Percentiles rank a stretch among this genome's conserved stretches.
Evolutionary conservation across 2,113 vertebrate genomes (phyloP).

Genomic region (Lepus timidus): DNA sequence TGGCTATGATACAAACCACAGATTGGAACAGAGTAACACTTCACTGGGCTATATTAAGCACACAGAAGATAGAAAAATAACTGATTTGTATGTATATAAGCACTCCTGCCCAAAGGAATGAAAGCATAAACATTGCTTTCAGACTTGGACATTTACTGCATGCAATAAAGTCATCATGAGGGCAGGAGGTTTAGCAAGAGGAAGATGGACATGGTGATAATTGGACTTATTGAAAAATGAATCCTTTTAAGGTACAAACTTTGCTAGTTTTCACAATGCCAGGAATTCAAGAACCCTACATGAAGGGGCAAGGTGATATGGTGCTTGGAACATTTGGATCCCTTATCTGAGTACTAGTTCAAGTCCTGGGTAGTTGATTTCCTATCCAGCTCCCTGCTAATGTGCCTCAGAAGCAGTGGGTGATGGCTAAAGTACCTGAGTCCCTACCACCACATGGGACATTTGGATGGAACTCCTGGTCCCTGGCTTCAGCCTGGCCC

Average conservation of each 20-base stretch:
- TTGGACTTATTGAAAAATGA: conserved; percentile 1
- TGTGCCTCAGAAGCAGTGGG: too few species aligned
- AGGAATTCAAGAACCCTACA: neutral
- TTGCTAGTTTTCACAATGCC: neutral
- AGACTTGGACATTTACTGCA: neutral
- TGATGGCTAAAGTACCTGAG: too few species aligned
- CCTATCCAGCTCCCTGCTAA: too few species aligned
- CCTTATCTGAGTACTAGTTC: too few species aligned
- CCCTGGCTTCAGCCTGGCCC: too few species aligned
- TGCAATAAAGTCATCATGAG: neutral
- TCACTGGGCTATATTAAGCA: neutral
- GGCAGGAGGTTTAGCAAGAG: neutral
- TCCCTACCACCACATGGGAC: too few species aligned
- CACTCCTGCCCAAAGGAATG: neutral
- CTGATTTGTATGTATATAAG: neutral
- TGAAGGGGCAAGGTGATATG: too few species aligned
- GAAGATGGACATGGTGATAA: neutral
- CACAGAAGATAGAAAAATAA: neutral
- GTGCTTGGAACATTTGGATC: too few species aligned
- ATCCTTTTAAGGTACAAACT: neutral
- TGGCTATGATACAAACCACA: neutral
- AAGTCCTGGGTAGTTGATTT: too few species aligned
- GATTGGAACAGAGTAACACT: neutral
- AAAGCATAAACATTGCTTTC: conserved; percentile 13
- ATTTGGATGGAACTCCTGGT: too few species aligned